These are phyloP conservation scores for Psittacula echo DNA, from an alignment of 2,797 vertebrate genomes.

Conservation along the genomic window DNA sequence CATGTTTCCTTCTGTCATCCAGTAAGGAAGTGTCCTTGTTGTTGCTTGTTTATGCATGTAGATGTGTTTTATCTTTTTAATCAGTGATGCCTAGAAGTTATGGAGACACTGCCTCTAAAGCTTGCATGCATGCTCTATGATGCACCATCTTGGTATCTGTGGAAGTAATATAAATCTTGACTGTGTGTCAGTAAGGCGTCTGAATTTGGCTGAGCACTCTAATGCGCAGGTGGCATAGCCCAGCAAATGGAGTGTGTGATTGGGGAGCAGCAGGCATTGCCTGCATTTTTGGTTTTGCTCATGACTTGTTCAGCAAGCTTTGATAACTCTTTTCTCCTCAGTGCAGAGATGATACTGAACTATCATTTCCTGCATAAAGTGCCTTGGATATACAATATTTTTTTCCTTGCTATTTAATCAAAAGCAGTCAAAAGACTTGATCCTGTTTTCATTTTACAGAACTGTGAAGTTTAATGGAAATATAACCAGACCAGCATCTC, in stretches of 20 bases:
- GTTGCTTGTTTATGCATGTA: not conserved
- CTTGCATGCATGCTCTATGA: not conserved
- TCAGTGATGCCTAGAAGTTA: not conserved
- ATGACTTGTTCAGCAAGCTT: not conserved
- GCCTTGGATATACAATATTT: not conserved
- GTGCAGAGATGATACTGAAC: not conserved
- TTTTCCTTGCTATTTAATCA: not conserved
- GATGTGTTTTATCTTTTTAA: not conserved
- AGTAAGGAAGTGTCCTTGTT: not conserved
- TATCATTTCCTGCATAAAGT: not conserved
- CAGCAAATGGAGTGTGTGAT: not conserved
- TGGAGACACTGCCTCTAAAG: not conserved
- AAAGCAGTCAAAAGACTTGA: not conserved
- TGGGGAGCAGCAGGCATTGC: not conserved
- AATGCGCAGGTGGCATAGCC: not conserved
- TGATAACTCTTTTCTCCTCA: not conserved
- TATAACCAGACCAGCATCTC: not conserved
- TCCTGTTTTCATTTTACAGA: not conserved
- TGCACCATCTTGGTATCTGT: not conserved
- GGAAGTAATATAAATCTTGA: not conserved
- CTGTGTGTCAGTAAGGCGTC: not conserved
- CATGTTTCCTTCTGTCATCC: not conserved
- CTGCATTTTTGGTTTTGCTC: not conserved
- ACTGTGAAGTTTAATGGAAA: not conserved
- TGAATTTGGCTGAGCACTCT: not conserved